Evolutionary conservation across 2,888 invertebrate genomes (phyloP), one percentile per base, ranked within the genome.

Genomic region (Philhelius pedissequus): DNA sequence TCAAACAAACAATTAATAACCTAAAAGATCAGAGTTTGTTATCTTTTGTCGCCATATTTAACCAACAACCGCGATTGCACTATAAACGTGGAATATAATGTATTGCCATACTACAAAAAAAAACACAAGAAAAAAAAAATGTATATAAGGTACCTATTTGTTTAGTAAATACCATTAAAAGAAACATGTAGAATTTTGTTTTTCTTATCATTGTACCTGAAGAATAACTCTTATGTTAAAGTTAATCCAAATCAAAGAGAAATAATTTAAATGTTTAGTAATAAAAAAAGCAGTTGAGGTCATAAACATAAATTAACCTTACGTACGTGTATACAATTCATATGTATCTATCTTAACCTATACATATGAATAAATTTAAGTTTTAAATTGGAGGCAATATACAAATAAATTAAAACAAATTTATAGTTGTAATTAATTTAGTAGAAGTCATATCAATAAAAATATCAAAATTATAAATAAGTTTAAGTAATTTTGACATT

Each of bases 21-120:
- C 83, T 83, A 79, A 83, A 58, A 83, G 83, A 83, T 83, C 83
- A 83, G 74, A 78, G 78, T 73, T 82, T 50, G 73, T 64, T 74
- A 74, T 69, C 78, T 69, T 43, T 25, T 69, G 48, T 79, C 58
- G 58, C 35, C 27, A 70, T 79, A 52, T 83, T 83, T 83, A 79
- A 83, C 50, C 70, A 83, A 48, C 40, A 66, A 83, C 70, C 70
- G 70, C 40, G 70, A 83, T 74, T 75, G 70, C 64, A 54, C 69
- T 69, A 83, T 38, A 60, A 25, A 40, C 25, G 15, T 25, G 7
- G 9, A 40, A 35, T 20, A 68, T 32, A 6, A 38, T 15, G 2
- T 69, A 73, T 64, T 48, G n/a, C 45, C 48, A 64, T 45, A 13
- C n/a, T 20, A 18, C 45, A 60, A 73, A 22, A 40, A 60, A 3